phyloP scores from a whole-genome alignment of 2,888 invertebrate species.

The Synergus itoensis region DNA sequence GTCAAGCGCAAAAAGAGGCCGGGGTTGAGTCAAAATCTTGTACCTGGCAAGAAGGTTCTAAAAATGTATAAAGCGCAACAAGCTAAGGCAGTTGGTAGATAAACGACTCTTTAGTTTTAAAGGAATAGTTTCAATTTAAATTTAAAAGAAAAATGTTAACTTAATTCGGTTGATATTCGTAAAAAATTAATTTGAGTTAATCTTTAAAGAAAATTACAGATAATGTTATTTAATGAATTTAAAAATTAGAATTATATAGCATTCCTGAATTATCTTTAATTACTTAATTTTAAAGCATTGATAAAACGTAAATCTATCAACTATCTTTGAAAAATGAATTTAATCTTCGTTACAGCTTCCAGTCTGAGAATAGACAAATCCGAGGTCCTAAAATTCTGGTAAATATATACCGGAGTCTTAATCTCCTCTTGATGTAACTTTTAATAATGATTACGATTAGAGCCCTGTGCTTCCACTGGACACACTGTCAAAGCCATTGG shows the following conservation, averaged over 20 bases:
- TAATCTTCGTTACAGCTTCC: slow-evolving; percentile 19
- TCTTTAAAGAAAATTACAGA: not conserved
- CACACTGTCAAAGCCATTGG: slow-evolving; percentile 18
- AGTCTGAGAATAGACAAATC: slow-evolving; percentile 15
- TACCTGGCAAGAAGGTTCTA: slow-evolving; percentile 92
- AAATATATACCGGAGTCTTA: not conserved
- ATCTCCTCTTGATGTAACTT: not conserved
- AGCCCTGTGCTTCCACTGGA: slow-evolving; percentile 32
- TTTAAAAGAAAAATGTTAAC: not conserved
- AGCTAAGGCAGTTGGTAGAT: slow-evolving; percentile 76
- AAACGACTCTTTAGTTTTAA: slow-evolving; percentile 59
- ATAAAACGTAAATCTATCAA: not conserved
- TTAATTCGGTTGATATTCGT: not conserved
- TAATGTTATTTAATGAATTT: not conserved
- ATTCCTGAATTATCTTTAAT: not conserved
- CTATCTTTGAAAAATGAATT: not conserved
- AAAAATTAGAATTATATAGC: not conserved
- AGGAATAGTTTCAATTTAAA: not conserved
- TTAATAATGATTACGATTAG: slow-evolving; percentile 12
- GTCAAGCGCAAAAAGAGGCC: slow-evolving; percentile 85
- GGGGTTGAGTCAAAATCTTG: slow-evolving; percentile 86
- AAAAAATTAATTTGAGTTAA: no score
- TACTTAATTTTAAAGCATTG: not conserved
- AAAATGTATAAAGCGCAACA: slow-evolving; percentile 87
- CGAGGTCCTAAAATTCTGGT: slow-evolving; percentile 7